These are phyloP conservation scores for Rhinophrynus dorsalis DNA, from an alignment of 2,797 vertebrate genomes.

Conservation along the genomic window DNA sequence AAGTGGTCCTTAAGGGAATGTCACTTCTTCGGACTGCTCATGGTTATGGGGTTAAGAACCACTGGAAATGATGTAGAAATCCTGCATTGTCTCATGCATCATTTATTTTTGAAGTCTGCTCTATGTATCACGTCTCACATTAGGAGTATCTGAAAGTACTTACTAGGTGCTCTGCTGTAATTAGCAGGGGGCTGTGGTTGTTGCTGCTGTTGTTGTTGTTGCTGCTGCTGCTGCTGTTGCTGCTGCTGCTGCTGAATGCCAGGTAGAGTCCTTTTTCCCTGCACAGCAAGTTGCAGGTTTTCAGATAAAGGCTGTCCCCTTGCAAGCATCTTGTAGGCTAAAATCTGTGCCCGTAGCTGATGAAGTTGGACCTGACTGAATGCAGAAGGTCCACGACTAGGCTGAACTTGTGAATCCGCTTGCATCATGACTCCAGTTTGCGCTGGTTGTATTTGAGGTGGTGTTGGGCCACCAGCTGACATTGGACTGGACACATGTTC, in stretches of 20 bases:
- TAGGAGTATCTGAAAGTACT: constrained; percentile 36
- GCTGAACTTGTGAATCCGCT: constrained; percentile 85
- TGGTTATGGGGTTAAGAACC: too few species aligned
- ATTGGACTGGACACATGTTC: constrained; percentile 93
- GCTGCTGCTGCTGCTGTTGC: constrained; percentile 62
- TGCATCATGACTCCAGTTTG: constrained; percentile 84
- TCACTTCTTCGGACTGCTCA: too few species aligned
- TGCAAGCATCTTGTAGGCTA: constrained; percentile 96
- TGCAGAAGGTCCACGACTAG: constrained; percentile 84
- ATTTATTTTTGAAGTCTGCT: too few species aligned
- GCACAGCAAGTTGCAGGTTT: constrained; percentile 94
- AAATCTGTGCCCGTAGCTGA: constrained; percentile 95
- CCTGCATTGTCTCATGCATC: too few species aligned
- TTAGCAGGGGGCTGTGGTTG: constrained; percentile 69
- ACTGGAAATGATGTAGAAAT: too few species aligned
- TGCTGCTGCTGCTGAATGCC: constrained; percentile 86
- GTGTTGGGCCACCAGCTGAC: constrained; percentile 91
- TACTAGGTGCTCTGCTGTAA: constrained; percentile 85
- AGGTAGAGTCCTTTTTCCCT: constrained; percentile 92
- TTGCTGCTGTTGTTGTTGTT: constrained; percentile 52
- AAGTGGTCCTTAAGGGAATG: too few species aligned
- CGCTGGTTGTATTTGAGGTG: constrained; percentile 86
- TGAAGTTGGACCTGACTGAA: constrained; percentile 94
- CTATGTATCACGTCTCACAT: too few species aligned
- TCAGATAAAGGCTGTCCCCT: constrained; percentile 93